phyloP scores from a whole-genome alignment of 2,113 vertebrate genomes.

The Peromyscus maniculatus region DNA sequence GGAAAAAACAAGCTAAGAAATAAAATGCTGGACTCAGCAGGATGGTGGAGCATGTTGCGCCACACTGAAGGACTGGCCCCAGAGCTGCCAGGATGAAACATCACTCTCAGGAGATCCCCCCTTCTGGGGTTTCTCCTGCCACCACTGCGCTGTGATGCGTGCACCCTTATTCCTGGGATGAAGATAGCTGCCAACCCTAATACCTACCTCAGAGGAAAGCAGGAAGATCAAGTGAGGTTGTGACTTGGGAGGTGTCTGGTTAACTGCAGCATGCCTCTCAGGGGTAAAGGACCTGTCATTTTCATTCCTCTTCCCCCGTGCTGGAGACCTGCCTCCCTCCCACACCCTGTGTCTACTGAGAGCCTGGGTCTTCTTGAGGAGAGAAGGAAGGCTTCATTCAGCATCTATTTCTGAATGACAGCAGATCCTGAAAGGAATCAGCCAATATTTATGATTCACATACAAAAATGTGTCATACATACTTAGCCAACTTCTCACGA shows the following conservation, averaged over 20 bases:
- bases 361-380: not conserved
- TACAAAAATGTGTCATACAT: slow-evolving; percentile 83
- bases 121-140: not conserved
- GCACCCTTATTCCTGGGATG: not conserved
- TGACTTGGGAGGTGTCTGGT: not conserved
- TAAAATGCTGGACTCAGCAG: slow-evolving; percentile 69
- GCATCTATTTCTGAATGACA: slow-evolving; percentile 81
- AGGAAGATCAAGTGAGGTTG: slow-evolving; percentile 12
- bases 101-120: not conserved
- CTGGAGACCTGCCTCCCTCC: not conserved
- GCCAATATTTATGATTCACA: slow-evolving; percentile 88
- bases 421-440: slow-evolving; percentile 80
- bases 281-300: not conserved
- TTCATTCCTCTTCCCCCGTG: not conserved
- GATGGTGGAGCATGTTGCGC: not conserved
- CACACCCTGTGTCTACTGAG: not conserved
- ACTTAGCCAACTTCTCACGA: slow-evolving; percentile 82
- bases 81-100: slow-evolving; percentile 28
- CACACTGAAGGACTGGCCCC: not conserved
- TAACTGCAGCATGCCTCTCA: not conserved
- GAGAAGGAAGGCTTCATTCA: slow-evolving; percentile 36
- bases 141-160: not conserved
- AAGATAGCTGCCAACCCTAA: slow-evolving; percentile 29
- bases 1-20: slow-evolving; percentile 64
- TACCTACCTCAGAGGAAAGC: not conserved